Evolutionary conservation across 2,888 invertebrate species (phyloP).

Genomic region (Xestoiulus laeticollis): DNA sequence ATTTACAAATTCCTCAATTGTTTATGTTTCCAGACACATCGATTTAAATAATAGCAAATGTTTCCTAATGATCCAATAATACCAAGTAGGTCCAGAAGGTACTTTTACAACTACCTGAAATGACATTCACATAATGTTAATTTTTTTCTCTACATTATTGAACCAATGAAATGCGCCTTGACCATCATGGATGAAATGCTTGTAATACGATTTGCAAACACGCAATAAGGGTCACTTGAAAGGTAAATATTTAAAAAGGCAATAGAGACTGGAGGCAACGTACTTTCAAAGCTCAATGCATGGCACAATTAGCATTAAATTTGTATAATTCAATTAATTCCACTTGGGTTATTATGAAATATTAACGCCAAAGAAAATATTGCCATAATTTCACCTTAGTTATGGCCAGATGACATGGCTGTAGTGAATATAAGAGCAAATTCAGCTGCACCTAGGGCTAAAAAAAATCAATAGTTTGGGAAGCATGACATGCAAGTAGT

Average conservation of each 20-base stretch:
- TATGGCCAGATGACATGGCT: not conserved
- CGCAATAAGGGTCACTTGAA: constrained; percentile 6
- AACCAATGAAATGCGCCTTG: not conserved
- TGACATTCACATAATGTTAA: not conserved
- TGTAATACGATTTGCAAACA: constrained; percentile 15
- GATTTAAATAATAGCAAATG: not conserved
- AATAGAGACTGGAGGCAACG: not conserved
- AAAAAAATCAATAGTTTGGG: constrained; percentile 11
- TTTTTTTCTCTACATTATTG: not conserved
- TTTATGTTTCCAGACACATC: not conserved
- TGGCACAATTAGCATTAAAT: constrained; percentile 6
- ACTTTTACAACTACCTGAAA: not conserved
- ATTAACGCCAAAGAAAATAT: not conserved
- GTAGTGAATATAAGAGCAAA: not conserved
- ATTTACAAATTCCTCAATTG: not conserved
- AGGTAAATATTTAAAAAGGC: not conserved
- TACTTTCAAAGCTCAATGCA: not conserved
- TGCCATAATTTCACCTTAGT: not conserved
- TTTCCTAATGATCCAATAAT: not conserved
- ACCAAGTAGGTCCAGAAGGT: not conserved
- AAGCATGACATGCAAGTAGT: constrained; percentile 6
- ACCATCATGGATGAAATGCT: not conserved
- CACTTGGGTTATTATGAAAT: constrained; percentile 19
- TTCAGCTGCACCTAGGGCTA: not conserved
- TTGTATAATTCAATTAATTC: constrained; percentile 36